Evolutionary conservation across 2,888 invertebrate species (phyloP).

Genomic region (Catocala fraxini): DNA sequence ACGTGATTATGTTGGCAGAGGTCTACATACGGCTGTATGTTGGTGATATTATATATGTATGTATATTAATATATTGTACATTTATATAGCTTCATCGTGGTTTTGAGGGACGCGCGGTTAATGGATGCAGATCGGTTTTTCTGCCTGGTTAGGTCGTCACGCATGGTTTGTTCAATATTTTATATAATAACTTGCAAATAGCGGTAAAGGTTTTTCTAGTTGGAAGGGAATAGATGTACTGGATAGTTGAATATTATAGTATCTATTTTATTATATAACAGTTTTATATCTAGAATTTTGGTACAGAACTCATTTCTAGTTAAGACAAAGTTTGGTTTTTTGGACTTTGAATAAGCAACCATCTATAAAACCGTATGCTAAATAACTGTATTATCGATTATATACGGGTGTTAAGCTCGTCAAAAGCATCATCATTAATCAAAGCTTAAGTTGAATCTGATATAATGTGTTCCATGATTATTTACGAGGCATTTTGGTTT

Average conservation of each 20-base stretch:
- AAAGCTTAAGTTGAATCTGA: too few species aligned
- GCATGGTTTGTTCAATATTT: constrained; percentile 13
- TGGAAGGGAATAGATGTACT: background rate
- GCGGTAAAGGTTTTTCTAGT: background rate
- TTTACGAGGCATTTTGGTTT: too few species aligned
- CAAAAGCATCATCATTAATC: too few species aligned
- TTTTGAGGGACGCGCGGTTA: constrained; percentile 23
- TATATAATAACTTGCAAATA: background rate
- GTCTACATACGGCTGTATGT: constrained; percentile 21
- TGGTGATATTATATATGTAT: constrained; percentile 7
- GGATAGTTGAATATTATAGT: background rate
- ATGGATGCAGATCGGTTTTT: constrained; percentile 18
- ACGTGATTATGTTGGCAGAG: constrained; percentile 67
- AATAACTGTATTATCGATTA: too few species aligned
- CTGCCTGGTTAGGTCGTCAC: constrained; percentile 13
- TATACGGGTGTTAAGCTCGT: too few species aligned
- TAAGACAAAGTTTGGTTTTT: too few species aligned
- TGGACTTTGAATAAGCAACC: too few species aligned
- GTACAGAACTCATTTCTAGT: too few species aligned
- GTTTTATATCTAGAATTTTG: too few species aligned
- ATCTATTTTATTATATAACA: too few species aligned
- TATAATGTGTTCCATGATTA: too few species aligned
- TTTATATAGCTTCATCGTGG: constrained; percentile 13
- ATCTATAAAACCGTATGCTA: too few species aligned
- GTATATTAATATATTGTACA: background rate